Conservation (phyloP, 2,888 invertebrate species). For the Lepeophtheirus nordmannii region DNA sequence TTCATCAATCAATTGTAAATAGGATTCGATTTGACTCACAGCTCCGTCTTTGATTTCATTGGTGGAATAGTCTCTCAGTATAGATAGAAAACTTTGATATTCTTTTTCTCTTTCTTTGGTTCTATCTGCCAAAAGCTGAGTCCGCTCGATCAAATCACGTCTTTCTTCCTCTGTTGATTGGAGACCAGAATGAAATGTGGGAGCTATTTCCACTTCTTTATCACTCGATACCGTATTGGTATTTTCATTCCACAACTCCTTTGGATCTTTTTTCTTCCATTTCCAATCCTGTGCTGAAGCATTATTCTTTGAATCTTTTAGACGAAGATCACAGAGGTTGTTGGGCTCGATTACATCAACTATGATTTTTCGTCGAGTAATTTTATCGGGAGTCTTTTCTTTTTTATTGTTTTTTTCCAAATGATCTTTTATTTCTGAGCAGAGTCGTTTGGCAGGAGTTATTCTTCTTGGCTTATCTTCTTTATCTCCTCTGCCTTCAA, state of each 20-base stretch:
- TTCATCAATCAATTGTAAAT: neutral
- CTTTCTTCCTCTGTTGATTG: neutral
- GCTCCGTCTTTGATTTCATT: neutral
- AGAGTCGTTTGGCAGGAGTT: neutral
- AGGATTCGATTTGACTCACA: neutral
- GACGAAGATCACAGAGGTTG: neutral
- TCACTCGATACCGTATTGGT: neutral
- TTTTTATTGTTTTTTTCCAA: neutral
- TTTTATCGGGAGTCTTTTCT: neutral
- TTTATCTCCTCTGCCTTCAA: neutral
- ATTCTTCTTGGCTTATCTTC: neutral
- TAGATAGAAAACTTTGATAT: neutral
- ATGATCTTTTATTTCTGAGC: neutral
- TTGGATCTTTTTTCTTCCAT: conserved; percentile 11
- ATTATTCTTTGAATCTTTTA: neutral
- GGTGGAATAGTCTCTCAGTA: neutral
- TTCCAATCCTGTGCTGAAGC: conserved; percentile 11
- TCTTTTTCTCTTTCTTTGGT: neutral
- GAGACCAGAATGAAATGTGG: no score
- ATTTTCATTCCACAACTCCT: conserved; percentile 1
- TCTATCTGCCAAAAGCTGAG: neutral
- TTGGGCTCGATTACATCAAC: neutral
- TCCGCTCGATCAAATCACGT: neutral
- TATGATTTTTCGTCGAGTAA: conserved; percentile 6
- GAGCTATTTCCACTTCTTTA: neutral